Base-by-base conservation (phyloP, 35 echinoderm and acorn worm species). In the Eucidaris tribuloides region DNA sequence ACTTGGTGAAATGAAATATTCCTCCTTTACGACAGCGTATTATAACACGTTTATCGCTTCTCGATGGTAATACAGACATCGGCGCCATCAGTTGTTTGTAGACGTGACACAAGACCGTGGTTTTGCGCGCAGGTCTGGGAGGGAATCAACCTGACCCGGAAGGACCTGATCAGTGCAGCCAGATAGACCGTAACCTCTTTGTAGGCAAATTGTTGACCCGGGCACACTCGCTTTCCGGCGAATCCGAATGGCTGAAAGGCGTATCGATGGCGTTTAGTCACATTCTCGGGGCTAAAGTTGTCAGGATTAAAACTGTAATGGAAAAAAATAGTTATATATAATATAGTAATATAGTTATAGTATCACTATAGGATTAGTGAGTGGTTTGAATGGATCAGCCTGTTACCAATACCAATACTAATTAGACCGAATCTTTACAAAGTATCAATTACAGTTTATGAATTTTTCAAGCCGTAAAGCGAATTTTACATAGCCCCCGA, bases 61-160 rank as follows among this genome's bases (percentile, higher is more conserved):
- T 94, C 74, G 0, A 89, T 58, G 27, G 83, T 84, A 3, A 86
- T 65, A 86, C 92, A 94, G 49, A 94, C 82, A 74, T 94, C 92
- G 19, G 85, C 87, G 23, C n/a, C n/a, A n/a, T n/a, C n/a, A n/a
- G n/a, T n/a, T n/a, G n/a, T n/a, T n/a, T 79, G 71, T 1, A 87
- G 92, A 1, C 58, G 32, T 25, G 92, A 85, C 4, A 94, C 82
- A 22, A 94, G 27, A 17, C 81, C 82, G 35, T 94, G 64, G 2
- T 33, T 31, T 2, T 48, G 74, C 50, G 89, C 92, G 9, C 89
- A 77, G 0, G 90, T 87, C 30, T 86, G 92, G 11, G 86, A 86
- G 15, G 84, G 81, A 0, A 90, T 70, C 1, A 94, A 45, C 24
- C 48, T 89, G 64, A 81, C 84, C 61, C 84, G 88, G 60, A 94